phyloP scores from a whole-genome alignment of 2,797 vertebrate species.

The Phalanger gymnotis region DNA sequence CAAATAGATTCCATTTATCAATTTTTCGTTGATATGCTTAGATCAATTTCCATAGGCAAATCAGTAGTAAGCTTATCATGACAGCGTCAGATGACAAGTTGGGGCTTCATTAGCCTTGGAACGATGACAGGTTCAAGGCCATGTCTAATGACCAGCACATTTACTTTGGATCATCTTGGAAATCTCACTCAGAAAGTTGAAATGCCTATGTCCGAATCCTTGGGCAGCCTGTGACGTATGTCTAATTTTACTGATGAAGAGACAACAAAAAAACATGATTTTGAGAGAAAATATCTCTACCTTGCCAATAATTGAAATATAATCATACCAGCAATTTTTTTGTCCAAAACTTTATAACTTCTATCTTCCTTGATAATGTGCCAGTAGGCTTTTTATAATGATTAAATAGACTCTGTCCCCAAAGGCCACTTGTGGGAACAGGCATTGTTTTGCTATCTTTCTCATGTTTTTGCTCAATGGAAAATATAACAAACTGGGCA shows the following conservation, averaged over 20 bases:
- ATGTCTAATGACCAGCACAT: not conserved
- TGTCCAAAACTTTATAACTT: not conserved
- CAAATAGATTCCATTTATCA: constrained; percentile 1
- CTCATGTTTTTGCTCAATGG: constrained; percentile 2
- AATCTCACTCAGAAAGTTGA: constrained; percentile 31
- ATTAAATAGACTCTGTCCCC: constrained; percentile 25
- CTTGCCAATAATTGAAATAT: not conserved
- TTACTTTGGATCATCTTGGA: not conserved
- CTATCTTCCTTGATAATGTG: constrained; percentile 1
- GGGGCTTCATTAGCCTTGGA: constrained; percentile 21
- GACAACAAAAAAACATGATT: not conserved
- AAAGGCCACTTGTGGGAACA: not conserved
- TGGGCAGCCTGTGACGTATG: constrained; percentile 24
- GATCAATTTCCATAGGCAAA: constrained; percentile 26
- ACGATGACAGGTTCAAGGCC: constrained; percentile 29
- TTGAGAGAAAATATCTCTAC: not conserved
- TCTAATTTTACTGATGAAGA: not conserved
- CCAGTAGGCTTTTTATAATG: constrained; percentile 20
- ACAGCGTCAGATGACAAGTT: constrained; percentile 27
- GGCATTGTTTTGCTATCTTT: not conserved
- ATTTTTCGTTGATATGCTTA: constrained; percentile 5
- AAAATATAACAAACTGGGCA: not conserved
- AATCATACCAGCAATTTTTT: not conserved
- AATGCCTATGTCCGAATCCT: constrained; percentile 18
- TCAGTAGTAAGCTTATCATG: not conserved